Conservation (phyloP, 2,113 vertebrate genomes). For the Thalassoma bifasciatum region DNA sequence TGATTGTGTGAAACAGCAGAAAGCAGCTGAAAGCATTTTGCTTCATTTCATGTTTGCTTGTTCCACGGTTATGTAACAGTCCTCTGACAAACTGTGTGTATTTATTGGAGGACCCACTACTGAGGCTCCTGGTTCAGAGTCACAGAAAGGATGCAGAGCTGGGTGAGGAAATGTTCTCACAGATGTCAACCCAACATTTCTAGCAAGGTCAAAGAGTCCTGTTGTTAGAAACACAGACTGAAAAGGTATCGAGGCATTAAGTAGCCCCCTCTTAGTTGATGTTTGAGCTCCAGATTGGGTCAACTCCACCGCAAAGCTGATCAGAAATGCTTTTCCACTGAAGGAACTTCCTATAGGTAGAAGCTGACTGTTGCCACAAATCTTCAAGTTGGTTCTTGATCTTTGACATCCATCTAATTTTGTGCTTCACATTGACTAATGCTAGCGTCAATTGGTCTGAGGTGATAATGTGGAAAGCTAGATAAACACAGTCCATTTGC, state of each 20-base stretch:
- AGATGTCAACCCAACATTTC: not conserved
- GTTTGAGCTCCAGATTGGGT: not conserved
- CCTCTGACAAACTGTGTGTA: not conserved
- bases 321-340: not conserved
- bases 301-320: not conserved
- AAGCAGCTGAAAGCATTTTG: slow-evolving; percentile 37
- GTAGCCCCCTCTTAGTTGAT: not conserved
- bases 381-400: too few species aligned
- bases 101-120: not conserved
- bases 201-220: not conserved
- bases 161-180: not conserved
- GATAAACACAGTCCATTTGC: too few species aligned
- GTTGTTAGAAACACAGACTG: not conserved
- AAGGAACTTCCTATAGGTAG: too few species aligned
- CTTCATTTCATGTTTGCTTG: slow-evolving; percentile 21
- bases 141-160: not conserved
- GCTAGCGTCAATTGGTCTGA: too few species aligned
- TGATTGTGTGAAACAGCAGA: slow-evolving; percentile 65
- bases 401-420: too few species aligned
- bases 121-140: not conserved
- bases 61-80: slow-evolving; percentile 1
- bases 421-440: too few species aligned
- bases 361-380: too few species aligned
- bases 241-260: not conserved
- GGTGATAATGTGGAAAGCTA: too few species aligned